Conservation (phyloP, 2,888 invertebrate genomes). For the Calameuta pallipes region DNA sequence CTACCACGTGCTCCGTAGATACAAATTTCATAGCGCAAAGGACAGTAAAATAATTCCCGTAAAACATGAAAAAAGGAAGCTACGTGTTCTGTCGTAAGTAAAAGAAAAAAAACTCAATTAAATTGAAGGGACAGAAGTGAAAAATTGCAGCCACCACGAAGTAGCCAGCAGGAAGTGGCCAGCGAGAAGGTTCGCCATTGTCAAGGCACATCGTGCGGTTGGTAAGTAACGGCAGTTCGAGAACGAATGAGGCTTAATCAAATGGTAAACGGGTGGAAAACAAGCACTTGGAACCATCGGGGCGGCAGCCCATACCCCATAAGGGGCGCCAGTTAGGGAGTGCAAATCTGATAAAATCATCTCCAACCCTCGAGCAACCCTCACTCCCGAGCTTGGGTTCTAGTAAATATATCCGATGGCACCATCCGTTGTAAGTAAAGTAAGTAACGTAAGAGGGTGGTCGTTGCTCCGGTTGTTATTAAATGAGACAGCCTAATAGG, state of each 20-base stretch:
- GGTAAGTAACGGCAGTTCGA: too few relatives aligned
- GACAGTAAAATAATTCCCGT: too few relatives aligned
- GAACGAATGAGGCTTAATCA: conserved; percentile 57
- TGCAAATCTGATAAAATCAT: conserved; percentile 65
- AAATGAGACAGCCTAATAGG: conserved; percentile 67
- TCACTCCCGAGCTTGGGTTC: conserved; percentile 28
- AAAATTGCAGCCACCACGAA: not conserved
- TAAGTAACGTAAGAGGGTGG: conserved; percentile 62
- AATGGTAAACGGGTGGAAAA: conserved; percentile 65
- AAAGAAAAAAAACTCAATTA: not conserved
- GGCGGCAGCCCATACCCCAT: conserved; percentile 29
- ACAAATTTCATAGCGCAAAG: too few relatives aligned
- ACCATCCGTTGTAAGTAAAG: conserved; percentile 54
- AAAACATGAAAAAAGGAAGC: not conserved
- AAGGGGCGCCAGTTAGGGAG: conserved; percentile 40
- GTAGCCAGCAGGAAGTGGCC: not conserved
- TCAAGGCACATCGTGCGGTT: too few relatives aligned
- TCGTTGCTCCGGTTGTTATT: conserved; percentile 65
- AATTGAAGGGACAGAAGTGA: not conserved
- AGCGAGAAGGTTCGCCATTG: too few relatives aligned
- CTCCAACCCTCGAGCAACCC: conserved; percentile 49
- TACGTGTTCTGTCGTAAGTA: not conserved
- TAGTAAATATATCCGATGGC: conserved; percentile 52
- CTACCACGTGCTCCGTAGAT: too few relatives aligned
- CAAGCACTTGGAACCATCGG: conserved; percentile 58